Percentiles rank a stretch among this genome's conserved stretches.
phyloP scores from a whole-genome alignment of 2,113 vertebrate genomes.

The Danio rerio region DNA sequence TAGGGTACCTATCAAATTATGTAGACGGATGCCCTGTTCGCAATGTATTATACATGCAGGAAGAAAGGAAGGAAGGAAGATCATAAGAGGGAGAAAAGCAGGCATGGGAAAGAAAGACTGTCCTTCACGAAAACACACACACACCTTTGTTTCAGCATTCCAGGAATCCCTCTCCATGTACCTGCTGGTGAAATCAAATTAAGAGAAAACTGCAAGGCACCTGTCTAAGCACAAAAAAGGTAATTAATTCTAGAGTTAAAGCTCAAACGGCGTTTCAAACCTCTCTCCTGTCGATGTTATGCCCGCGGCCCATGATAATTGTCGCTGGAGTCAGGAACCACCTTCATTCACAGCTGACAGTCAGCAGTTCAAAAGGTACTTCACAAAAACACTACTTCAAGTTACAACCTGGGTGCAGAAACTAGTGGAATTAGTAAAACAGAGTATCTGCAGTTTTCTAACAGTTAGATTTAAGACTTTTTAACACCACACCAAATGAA shows the following conservation, averaged over 20 bases:
- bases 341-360: constrained; percentile 19
- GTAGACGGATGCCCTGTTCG: constrained; percentile 64
- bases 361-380: neutral
- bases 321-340: neutral
- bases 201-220: constrained; percentile 55
- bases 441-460: too few relatives aligned
- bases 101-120: neutral
- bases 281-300: constrained; percentile 19
- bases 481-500: too few relatives aligned
- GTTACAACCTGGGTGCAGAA: neutral
- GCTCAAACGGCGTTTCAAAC: constrained; percentile 33
- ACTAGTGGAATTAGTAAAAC: neutral
- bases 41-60: constrained; percentile 67
- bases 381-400: neutral
- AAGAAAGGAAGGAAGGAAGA: neutral
- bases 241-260: constrained; percentile 52
- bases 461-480: neutral
- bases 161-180: constrained; percentile 46
- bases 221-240: constrained; percentile 52
- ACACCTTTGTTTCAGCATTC: constrained; percentile 53
- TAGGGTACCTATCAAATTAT: constrained; percentile 61
- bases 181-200: constrained; percentile 56
- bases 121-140: neutral
- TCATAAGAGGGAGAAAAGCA: constrained; percentile 33
- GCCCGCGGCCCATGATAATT: neutral